These are phyloP conservation scores for Drosophila stalkeri DNA, from an alignment of 2,888 invertebrate genomes.

Conservation along the genomic window DNA sequence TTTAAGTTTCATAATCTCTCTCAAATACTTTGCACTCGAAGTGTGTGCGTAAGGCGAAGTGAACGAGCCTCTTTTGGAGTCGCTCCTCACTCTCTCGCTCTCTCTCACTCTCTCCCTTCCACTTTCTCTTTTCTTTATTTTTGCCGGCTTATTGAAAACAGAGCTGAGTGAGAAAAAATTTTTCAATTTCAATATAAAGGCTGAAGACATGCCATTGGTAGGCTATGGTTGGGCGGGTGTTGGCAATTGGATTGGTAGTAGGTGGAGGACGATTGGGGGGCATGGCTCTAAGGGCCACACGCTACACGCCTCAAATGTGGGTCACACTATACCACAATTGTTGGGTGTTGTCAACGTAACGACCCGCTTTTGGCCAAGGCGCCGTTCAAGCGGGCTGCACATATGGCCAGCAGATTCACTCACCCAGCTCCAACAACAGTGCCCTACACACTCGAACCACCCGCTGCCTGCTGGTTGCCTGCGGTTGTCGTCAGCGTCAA, in stretches of 20 bases:
- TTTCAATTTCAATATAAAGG: slow-evolving; percentile 74
- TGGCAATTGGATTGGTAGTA: neutral
- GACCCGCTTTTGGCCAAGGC: slow-evolving; percentile 76
- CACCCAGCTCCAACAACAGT: neutral
- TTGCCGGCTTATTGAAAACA: slow-evolving; percentile 44
- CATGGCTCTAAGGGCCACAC: slow-evolving; percentile 47
- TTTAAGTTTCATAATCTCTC: slow-evolving; percentile 10
- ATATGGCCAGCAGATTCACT: slow-evolving; percentile 56
- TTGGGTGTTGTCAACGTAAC: slow-evolving; percentile 76
- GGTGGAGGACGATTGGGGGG: neutral
- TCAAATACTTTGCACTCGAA: slow-evolving; percentile 9
- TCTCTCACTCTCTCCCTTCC: neutral
- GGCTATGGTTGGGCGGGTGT: slow-evolving; percentile 15
- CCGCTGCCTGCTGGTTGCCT: slow-evolving; percentile 14
- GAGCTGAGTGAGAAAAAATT: slow-evolving; percentile 17
- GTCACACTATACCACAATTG: slow-evolving; percentile 70
- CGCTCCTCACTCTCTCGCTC: neutral
- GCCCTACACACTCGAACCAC: neutral
- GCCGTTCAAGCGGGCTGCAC: slow-evolving; percentile 49
- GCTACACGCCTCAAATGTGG: slow-evolving; percentile 73
- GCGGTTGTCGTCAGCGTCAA: slow-evolving; percentile 51
- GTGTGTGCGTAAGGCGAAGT: slow-evolving; percentile 15
- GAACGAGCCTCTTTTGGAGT: slow-evolving; percentile 4
- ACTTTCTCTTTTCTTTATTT: neutral
- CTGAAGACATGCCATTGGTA: slow-evolving; percentile 63